Evolutionary conservation across 2,113 vertebrate genomes (phyloP), one percentile per base, ranked within the genome.

Genomic region (Eleginops maclovinus): DNA sequence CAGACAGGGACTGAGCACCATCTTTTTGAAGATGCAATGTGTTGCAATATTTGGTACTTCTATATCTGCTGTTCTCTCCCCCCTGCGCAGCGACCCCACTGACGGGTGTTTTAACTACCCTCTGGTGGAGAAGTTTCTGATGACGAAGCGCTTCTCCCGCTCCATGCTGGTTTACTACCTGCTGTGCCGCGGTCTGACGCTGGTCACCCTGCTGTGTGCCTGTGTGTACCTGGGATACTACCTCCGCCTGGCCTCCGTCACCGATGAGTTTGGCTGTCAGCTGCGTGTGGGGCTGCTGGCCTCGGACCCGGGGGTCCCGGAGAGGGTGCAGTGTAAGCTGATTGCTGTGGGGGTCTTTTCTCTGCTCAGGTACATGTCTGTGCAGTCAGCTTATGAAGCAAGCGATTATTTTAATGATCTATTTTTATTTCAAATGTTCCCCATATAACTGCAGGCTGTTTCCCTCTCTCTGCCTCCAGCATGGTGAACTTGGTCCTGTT

Each of bases 61-160:
- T 13, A 24, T 21, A 53, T 10, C 22, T 31, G 50, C 1, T 19
- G 1, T 19, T 17, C 26, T 19, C 24, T 12, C 11, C 24, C n/a
- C 44, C 9, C 1, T 1, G 16, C 17, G 2, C 79, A 93, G 93
- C 13, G 97, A 98, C 73, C 94, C 95, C 9, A 93, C 95, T 0
- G 97, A 97, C 77, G 96, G 93, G 85, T 92, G 95, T 76, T 98
- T 97, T 74, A 95, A 95, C 44, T 98, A 98, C 76, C 98, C 98
- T 1, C 93, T 99, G 68, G 96, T 98, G 92, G 97, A 99, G 81
- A 96, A 97, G 88, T 99, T 98, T 70, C 90, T 99, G 92, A 96
- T 94, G 92, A 97, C 97, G 0, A 99, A 99, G 87, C 95, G 94
- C 22, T 89, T 56, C 69, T 96, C 96, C 0, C 89, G 54, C 17